Evolutionary conservation across 64 coral and sea anemone species (phyloP), one percentile per base, ranked within the genome.

Genomic region (Stylophora pistillata): DNA sequence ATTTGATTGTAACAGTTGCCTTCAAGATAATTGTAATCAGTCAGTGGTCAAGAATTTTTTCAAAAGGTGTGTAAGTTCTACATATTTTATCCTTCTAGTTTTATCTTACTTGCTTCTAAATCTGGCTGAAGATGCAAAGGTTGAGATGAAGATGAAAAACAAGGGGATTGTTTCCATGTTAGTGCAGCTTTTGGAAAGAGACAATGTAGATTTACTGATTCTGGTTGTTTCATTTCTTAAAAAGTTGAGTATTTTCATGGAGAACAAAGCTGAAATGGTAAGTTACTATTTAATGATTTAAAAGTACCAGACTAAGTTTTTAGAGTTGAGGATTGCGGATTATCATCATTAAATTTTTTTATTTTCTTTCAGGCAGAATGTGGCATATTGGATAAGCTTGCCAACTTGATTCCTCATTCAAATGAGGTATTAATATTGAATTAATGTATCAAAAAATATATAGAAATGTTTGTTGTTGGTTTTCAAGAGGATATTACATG

Each of bases 261-360:
- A 98, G 90, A 98, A 98, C 90, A 98, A 98, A 85, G 76, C 89
- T 52, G 96, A 98, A 87, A 98, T 98, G 96, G 96, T 98, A 78
- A 86, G 78, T 5, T 14, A 33, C 15, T 5, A 53, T 34, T 27
- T 28, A 54, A 18, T 28, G 15, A 55, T 79, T 53, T 1, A n/a
- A 52, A 47, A 52, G 37, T 15, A 56, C 57, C 27, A 18, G 6
- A 16, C 53, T 60, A 60, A 60, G 37, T 47, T 7, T 47, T 47
- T 47, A 7, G 37, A 47, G 37, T 47, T 47, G 37, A 47, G 37
- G 37, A 47, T 47, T 47, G 7, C 3, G 0, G 7, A 47, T 47
- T 47, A 4, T 47, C 37, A 47, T 47, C 37, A 47, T 47, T 47
- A 47, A 47, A 47, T 5, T 3, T 61, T 68, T 33, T 84, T 53